Evolutionary conservation across 2,888 invertebrate species (phyloP).

Genomic region (Protodeltote pygarga): DNA sequence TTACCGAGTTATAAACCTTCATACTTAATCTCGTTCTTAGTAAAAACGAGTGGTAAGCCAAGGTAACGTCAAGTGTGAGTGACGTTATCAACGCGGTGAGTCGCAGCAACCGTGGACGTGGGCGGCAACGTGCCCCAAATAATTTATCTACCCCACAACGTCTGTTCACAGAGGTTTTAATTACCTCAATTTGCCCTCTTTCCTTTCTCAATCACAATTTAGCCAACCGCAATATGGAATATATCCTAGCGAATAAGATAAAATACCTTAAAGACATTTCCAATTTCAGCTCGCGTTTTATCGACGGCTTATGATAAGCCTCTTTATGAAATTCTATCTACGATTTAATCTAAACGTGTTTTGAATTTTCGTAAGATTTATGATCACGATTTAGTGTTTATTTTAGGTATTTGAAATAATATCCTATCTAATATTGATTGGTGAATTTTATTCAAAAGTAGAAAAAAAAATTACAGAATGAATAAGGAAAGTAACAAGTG

Average conservation of each 20-base stretch:
- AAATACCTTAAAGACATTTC: conserved; percentile 34
- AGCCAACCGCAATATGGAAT: conserved; percentile 23
- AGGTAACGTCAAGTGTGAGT: conserved; percentile 71
- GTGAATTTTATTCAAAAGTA: no score
- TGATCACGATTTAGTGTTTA: conserved; percentile 14
- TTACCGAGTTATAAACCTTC: conserved; percentile 55
- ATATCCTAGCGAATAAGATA: conserved; percentile 19
- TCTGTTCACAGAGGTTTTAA: conserved; percentile 73
- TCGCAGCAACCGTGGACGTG: conserved; percentile 56
- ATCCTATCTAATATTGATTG: no score
- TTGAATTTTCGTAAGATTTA: conserved; percentile 17
- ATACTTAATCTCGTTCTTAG: conserved; percentile 65
- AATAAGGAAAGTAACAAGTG: no score
- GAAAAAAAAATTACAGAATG: no score
- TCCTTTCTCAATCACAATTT: conserved; percentile 36
- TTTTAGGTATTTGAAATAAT: background rate
- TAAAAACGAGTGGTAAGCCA: conserved; percentile 62
- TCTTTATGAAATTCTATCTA: conserved; percentile 31
- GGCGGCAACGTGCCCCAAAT: conserved; percentile 57
- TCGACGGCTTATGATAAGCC: conserved; percentile 37
- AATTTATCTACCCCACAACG: conserved; percentile 67
- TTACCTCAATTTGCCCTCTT: conserved; percentile 63
- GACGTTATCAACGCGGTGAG: conserved; percentile 74
- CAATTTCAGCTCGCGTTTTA: conserved; percentile 33
- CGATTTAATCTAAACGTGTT: conserved; percentile 21